These are phyloP conservation scores for Pedionomus torquatus DNA, from an alignment of 2,113 vertebrate genomes.

Conservation along the genomic window DNA sequence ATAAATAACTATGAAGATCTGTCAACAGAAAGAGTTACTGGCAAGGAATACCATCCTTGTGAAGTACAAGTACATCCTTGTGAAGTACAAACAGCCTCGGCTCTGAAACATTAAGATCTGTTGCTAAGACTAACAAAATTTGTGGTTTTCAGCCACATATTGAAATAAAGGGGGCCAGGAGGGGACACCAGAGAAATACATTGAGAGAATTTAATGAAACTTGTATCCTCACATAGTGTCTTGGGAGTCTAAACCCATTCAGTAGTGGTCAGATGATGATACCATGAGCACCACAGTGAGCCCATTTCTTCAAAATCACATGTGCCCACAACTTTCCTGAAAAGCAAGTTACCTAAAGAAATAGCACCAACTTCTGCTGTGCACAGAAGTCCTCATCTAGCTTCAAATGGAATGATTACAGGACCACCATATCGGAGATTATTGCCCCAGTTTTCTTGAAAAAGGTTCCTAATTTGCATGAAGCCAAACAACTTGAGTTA, in stretches of 20 bases:
- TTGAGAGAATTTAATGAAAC: not conserved
- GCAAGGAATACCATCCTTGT: not conserved
- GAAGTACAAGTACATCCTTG: not conserved
- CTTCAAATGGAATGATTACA: not conserved
- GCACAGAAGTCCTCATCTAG: not conserved
- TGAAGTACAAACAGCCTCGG: not conserved
- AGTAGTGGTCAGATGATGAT: not conserved
- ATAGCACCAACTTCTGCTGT: not conserved
- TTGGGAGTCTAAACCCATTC: not conserved
- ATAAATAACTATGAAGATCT: conserved; percentile 23
- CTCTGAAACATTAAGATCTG: not conserved
- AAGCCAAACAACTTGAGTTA: not conserved
- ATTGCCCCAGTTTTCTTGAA: not conserved
- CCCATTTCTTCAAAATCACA: not conserved
- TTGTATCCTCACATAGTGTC: not conserved
- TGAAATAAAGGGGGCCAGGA: not conserved
- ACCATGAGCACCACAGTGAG: not conserved
- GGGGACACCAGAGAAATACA: not conserved
- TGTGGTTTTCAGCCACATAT: not conserved
- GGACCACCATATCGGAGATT: not conserved
- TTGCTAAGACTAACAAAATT: not conserved
- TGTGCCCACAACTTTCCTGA: not conserved
- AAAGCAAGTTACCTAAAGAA: not conserved
- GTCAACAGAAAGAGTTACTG: not conserved
- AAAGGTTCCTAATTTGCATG: not conserved